A percentile compares a stretch with the other conserved stretches of the same genome.
phyloP scores from a whole-genome alignment of 2,797 vertebrate species.

The Gymnothorax reevesii region DNA sequence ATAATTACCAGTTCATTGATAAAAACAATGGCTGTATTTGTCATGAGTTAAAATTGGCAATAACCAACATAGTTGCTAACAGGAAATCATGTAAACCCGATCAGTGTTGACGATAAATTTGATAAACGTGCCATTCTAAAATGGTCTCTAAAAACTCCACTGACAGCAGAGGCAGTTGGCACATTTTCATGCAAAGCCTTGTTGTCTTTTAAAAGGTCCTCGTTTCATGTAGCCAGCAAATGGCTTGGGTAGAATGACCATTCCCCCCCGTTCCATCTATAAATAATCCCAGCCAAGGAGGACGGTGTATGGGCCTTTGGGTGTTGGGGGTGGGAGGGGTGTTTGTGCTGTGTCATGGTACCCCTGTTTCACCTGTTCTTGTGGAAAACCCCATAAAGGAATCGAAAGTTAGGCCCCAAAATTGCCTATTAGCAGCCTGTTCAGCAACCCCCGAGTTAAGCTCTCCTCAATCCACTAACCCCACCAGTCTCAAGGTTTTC shows the following conservation, averaged over 20 bases:
- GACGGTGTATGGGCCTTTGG: background rate
- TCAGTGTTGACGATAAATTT: background rate
- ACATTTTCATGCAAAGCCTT: constrained; percentile 1
- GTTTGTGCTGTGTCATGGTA: background rate
- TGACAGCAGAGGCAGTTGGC: background rate
- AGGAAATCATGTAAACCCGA: no score
- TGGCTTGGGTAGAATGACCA: constrained; percentile 29
- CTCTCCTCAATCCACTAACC: background rate
- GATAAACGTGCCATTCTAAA: background rate
- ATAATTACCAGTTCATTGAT: no score
- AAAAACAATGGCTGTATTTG: no score
- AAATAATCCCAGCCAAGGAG: constrained; percentile 24
- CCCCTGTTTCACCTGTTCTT: background rate
- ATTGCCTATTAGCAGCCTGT: background rate
- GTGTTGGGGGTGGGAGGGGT: background rate
- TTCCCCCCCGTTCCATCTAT: constrained; percentile 24
- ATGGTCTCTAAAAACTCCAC: background rate
- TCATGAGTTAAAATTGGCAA: no score
- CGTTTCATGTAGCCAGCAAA: constrained; percentile 14
- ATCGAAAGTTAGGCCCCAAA: background rate
- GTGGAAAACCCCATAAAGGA: background rate
- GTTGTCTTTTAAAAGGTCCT: constrained; percentile 16
- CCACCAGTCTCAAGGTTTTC: background rate
- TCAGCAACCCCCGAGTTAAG: background rate
- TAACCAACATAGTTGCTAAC: no score